phyloP scores from a whole-genome alignment of 2,888 invertebrate species.

The Lithophane semibrunnea region DNA sequence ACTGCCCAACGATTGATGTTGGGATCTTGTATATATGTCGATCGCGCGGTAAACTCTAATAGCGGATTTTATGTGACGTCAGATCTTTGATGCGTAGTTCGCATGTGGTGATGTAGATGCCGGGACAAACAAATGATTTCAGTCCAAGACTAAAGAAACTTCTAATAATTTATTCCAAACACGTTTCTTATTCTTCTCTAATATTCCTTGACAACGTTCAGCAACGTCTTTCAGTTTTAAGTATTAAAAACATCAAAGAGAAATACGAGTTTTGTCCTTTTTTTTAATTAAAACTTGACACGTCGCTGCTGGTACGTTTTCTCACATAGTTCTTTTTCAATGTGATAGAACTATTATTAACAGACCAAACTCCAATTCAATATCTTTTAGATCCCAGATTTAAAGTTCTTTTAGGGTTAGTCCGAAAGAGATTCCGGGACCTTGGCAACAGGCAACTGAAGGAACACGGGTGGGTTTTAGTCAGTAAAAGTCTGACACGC shows the following conservation, averaged over 20 bases:
- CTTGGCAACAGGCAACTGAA: too few relatives aligned
- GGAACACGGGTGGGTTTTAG: too few relatives aligned
- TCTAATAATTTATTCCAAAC: conserved; percentile 32
- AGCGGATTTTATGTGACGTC: too few relatives aligned
- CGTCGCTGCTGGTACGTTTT: background rate
- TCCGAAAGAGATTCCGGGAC: too few relatives aligned
- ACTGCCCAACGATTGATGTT: too few relatives aligned
- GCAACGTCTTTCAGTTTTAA: background rate
- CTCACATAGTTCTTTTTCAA: background rate
- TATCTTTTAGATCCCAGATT: too few relatives aligned
- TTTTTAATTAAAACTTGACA: background rate
- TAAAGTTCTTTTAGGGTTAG: too few relatives aligned
- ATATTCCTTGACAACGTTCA: conserved; percentile 28
- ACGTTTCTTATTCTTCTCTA: conserved; percentile 32
- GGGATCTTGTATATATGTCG: too few relatives aligned
- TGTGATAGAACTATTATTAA: background rate
- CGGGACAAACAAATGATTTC: background rate
- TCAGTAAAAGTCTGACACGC: too few relatives aligned
- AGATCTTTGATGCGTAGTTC: too few relatives aligned
- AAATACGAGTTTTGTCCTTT: background rate
- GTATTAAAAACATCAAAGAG: conserved; percentile 4
- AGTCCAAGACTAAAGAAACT: conserved; percentile 16
- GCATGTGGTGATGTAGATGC: too few relatives aligned
- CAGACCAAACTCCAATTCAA: background rate
- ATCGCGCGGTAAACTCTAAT: too few relatives aligned